Percentiles rank a stretch among this genome's conserved stretches.
Evolutionary conservation across 2,888 invertebrate species (phyloP).

Genomic region (Cheilosia vernalis): DNA sequence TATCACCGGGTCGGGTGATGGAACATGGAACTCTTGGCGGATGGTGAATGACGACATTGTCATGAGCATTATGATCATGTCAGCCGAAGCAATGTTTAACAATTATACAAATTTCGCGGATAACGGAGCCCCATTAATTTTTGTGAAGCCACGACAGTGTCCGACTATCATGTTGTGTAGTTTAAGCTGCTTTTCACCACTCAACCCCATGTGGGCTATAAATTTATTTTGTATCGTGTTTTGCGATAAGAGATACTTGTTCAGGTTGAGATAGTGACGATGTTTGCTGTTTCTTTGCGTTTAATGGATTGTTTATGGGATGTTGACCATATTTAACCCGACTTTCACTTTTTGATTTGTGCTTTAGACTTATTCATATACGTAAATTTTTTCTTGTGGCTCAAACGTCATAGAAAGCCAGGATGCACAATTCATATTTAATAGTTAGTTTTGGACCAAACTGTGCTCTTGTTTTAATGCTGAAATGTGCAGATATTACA

Average conservation of each 20-base stretch:
- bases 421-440: too few relatives aligned
- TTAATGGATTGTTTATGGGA: constrained; percentile 23
- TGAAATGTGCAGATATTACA: too few relatives aligned
- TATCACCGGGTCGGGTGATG: constrained; percentile 9
- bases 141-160: constrained; percentile 7
- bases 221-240: constrained; percentile 22
- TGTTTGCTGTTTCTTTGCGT: constrained; percentile 9
- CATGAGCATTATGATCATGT: constrained; percentile 13
- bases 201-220: constrained; percentile 1
- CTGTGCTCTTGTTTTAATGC: too few relatives aligned
- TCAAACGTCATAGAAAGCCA: too few relatives aligned
- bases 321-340: constrained; percentile 2
- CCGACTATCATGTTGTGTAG: constrained; percentile 12
- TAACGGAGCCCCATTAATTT: not conserved
- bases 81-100: constrained; percentile 13
- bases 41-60: constrained; percentile 24
- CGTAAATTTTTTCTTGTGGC: too few relatives aligned
- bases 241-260: constrained; percentile 37
- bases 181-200: constrained; percentile 3
- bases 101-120: constrained; percentile 36
- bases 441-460: too few relatives aligned
- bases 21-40: constrained; percentile 38
- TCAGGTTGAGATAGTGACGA: constrained; percentile 11
- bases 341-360: constrained; percentile 42
- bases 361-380: not conserved